Conservation (phyloP, 1,140 invertebrate genomes). For the Solen grandis region DNA sequence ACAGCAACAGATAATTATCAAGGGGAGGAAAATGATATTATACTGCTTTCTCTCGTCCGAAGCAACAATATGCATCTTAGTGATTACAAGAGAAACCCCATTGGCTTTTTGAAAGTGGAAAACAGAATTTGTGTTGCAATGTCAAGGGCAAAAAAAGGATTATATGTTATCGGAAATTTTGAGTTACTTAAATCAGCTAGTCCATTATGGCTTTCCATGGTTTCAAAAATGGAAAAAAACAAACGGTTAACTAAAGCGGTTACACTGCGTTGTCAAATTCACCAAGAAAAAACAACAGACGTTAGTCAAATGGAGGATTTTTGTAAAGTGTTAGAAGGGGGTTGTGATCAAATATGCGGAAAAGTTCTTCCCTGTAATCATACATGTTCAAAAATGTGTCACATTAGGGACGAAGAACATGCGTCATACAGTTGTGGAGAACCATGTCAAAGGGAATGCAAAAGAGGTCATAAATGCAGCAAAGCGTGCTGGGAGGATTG, state of each 20-base stretch:
- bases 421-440: conserved; percentile 64
- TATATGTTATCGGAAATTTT: conserved; percentile 87
- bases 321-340: conserved; percentile 72
- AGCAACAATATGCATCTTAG: conserved; percentile 79
- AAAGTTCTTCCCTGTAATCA: conserved; percentile 72
- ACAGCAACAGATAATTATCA: conserved; percentile 87
- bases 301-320: conserved; percentile 70
- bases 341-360: conserved; percentile 73
- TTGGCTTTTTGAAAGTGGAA: conserved; percentile 88
- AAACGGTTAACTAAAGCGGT: conserved; percentile 68
- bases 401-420: conserved; percentile 64
- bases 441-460: conserved; percentile 79
- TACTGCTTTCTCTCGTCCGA: conserved; percentile 90
- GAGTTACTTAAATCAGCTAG: conserved; percentile 80
- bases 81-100: conserved; percentile 80
- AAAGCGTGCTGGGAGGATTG: conserved; percentile 49
- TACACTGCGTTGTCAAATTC: conserved; percentile 77
- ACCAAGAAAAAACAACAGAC: conserved; percentile 61
- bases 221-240: conserved; percentile 46
- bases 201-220: conserved; percentile 80
- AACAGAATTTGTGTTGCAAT: conserved; percentile 92
- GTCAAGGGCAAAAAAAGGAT: conserved; percentile 88
- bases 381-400: conserved; percentile 66
- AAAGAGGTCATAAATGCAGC: conserved; percentile 79
- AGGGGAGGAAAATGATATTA: conserved; percentile 92